A percentile compares a stretch with the other conserved stretches of the same genome.
Evolutionary conservation across 2,888 invertebrate species (phyloP).

Genomic region (Drosophila quasianomalipes): DNA sequence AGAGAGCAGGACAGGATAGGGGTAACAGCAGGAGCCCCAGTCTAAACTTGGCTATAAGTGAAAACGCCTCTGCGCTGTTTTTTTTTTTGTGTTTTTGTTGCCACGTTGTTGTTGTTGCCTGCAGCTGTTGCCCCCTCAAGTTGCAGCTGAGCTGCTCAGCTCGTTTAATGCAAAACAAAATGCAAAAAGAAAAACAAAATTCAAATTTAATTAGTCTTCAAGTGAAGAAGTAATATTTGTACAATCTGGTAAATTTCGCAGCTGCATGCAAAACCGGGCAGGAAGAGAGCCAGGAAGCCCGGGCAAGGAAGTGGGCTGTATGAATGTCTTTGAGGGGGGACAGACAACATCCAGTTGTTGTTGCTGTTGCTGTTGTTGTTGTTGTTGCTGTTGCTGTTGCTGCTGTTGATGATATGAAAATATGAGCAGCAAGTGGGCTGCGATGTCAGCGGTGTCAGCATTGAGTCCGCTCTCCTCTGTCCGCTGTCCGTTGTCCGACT

Average conservation of each 20-base stretch:
- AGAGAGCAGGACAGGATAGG: constrained; percentile 8
- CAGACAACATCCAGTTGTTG: constrained; percentile 20
- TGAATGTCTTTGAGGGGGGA: constrained; percentile 31
- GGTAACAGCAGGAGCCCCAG: constrained; percentile 60
- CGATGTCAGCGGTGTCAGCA: constrained; percentile 39
- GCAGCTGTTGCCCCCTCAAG: constrained; percentile 7
- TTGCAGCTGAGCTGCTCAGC: constrained; percentile 37
- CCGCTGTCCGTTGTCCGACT: constrained; percentile 45
- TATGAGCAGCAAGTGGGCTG: constrained; percentile 76
- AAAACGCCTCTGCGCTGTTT: constrained; percentile 59
- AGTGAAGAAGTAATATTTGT: constrained; percentile 81
- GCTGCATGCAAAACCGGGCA: constrained; percentile 57
- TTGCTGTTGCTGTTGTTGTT: constrained; percentile 6
- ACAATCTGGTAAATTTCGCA: constrained; percentile 75
- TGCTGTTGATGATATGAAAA: constrained; percentile 64
- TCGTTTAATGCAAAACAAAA: constrained; percentile 61
- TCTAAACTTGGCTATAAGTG: constrained; percentile 45
- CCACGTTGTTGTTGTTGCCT: constrained; percentile 14
- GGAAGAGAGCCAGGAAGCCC: constrained; percentile 17
- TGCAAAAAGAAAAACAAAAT: constrained; percentile 51
- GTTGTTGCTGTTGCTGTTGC: constrained; percentile 26
- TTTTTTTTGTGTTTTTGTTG: constrained; percentile 8
- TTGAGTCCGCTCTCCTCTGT: constrained; percentile 10
- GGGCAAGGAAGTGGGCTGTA: constrained; percentile 58
- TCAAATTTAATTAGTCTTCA: constrained; percentile 84